phyloP scores from a whole-genome alignment of 2,888 invertebrate species.

The Rhogogaster chlorosoma region DNA sequence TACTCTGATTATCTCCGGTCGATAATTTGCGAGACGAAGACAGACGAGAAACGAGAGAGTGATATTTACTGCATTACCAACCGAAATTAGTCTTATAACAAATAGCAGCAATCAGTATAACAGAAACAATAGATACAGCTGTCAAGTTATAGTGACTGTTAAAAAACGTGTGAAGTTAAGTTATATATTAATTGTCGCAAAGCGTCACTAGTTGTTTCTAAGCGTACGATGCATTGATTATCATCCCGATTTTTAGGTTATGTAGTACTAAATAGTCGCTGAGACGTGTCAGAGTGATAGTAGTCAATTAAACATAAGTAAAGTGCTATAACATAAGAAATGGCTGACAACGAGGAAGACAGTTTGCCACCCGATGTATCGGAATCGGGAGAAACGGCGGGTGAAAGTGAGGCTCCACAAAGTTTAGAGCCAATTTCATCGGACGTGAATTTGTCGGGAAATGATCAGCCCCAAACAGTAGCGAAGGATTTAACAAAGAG shows the following conservation, averaged over 20 bases:
- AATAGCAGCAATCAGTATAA: background rate
- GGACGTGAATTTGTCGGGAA: slow-evolving; percentile 59
- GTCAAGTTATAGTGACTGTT: background rate
- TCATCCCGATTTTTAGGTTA: background rate
- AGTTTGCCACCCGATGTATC: slow-evolving; percentile 36
- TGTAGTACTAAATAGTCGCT: background rate
- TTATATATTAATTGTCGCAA: background rate
- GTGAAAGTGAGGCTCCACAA: slow-evolving; percentile 61
- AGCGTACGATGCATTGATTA: background rate
- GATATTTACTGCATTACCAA: background rate
- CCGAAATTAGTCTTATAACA: background rate
- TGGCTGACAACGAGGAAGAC: slow-evolving; percentile 59
- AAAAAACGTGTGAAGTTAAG: background rate
- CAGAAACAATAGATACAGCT: background rate
- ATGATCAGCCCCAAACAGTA: slow-evolving; percentile 54
- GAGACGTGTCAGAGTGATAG: background rate
- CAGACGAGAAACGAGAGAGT: too few relatives aligned
- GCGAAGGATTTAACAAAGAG: slow-evolving; percentile 62
- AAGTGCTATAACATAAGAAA: background rate
- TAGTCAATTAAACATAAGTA: background rate
- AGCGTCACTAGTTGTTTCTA: background rate
- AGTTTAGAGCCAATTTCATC: slow-evolving; percentile 61
- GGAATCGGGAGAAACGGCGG: slow-evolving; percentile 39
- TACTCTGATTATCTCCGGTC: too few relatives aligned
- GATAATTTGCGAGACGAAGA: too few relatives aligned